phyloP scores from a whole-genome alignment of 1,140 invertebrate species.

The Drosophila prosaltans region DNA sequence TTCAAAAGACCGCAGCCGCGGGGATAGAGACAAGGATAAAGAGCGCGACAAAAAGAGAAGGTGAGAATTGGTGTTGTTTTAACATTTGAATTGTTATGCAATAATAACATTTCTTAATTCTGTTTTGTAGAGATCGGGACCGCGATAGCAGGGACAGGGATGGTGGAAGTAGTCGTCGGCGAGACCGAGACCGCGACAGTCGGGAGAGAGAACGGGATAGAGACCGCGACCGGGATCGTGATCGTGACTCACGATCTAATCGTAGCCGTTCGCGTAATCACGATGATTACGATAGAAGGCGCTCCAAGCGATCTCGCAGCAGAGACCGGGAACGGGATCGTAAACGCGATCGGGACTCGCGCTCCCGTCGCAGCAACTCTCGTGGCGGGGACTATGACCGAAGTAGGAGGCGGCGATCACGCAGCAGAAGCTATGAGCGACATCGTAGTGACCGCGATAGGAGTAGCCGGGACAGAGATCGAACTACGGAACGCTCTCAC shows the following conservation, averaged over 20 bases:
- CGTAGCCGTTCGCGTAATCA: slow-evolving; percentile 84
- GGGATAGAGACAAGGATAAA: slow-evolving; percentile 83
- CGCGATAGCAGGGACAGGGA: slow-evolving; percentile 46
- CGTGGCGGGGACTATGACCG: slow-evolving; percentile 55
- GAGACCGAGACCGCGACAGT: slow-evolving; percentile 77
- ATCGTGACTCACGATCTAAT: slow-evolving; percentile 73
- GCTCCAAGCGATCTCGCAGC: slow-evolving; percentile 61
- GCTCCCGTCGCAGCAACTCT: slow-evolving; percentile 63
- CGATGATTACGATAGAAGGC: slow-evolving; percentile 66
- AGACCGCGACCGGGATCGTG: slow-evolving; percentile 70
- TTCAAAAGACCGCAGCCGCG: slow-evolving; percentile 77
- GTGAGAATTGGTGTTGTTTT: slow-evolving; percentile 18
- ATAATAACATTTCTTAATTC: neutral
- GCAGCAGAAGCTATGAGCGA: slow-evolving; percentile 70
- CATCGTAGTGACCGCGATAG: slow-evolving; percentile 83
- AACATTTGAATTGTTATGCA: neutral
- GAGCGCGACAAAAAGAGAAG: slow-evolving; percentile 83
- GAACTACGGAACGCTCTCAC: slow-evolving; percentile 80
- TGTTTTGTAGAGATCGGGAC: slow-evolving; percentile 54
- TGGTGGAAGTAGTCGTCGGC: slow-evolving; percentile 12
- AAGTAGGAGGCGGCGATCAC: slow-evolving; percentile 55
- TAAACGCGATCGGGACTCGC: slow-evolving; percentile 65
- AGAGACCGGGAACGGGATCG: slow-evolving; percentile 82
- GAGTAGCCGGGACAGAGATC: slow-evolving; percentile 64
- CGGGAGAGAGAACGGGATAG: slow-evolving; percentile 84